Conservation (phyloP, 2,797 vertebrate genomes). For the Buceros bicornis region DNA sequence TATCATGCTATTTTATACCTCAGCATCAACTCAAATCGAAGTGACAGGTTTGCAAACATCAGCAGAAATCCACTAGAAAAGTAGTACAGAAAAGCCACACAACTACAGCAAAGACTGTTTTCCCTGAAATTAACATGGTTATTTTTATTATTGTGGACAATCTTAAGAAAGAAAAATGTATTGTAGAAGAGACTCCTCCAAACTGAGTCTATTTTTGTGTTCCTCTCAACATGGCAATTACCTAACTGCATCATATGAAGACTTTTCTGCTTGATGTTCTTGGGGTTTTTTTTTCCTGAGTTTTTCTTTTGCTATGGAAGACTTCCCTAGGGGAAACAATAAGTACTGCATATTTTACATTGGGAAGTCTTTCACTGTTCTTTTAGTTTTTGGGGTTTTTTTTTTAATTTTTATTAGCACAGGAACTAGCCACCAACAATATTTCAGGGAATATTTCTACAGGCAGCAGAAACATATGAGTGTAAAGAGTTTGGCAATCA, state of each 20-base stretch:
- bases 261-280: background rate
- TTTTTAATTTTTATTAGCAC: background rate
- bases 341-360: background rate
- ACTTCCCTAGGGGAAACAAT: background rate
- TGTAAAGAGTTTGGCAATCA: background rate
- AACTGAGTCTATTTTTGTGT: background rate
- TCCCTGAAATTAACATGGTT: background rate
- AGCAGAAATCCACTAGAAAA: background rate
- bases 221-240: background rate
- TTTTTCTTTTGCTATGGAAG: background rate
- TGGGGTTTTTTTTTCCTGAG: fast-evolving
- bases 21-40: background rate
- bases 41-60: background rate
- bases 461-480: background rate
- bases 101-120: background rate
- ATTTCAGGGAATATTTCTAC: background rate
- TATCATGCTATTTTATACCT: background rate
- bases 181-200: background rate
- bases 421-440: background rate
- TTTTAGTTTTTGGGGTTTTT: background rate
- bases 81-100: background rate
- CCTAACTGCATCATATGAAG: background rate
- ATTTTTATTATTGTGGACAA: background rate
- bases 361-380: background rate
- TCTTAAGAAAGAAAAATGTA: background rate